These are phyloP conservation scores for Styela clava DNA, from an alignment of 23 tunicate species.

Conservation along the genomic window DNA sequence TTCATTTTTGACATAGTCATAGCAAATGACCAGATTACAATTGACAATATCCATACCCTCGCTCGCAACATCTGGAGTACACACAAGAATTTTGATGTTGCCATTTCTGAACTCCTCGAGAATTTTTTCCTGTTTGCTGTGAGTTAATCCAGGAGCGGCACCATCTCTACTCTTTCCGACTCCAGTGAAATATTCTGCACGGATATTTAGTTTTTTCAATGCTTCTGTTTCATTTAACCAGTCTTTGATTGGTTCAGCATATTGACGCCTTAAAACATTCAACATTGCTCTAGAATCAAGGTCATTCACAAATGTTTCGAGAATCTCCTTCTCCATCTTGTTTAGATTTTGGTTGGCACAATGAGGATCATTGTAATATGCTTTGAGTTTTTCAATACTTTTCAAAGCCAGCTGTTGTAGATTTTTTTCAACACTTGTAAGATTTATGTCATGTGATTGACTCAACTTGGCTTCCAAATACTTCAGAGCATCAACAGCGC, in stretches of 20 bases:
- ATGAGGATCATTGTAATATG: slow-evolving; percentile 5
- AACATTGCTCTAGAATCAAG: slow-evolving; percentile 43
- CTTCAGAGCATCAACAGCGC: slow-evolving; percentile 10
- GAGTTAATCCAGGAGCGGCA: slow-evolving; percentile 15
- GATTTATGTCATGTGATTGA: neutral
- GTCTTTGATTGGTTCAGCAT: slow-evolving; percentile 27
- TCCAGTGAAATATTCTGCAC: slow-evolving; percentile 37
- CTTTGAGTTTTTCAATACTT: neutral
- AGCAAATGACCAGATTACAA: slow-evolving; percentile 53
- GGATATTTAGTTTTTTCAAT: neutral
- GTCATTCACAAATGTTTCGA: slow-evolving; percentile 11
- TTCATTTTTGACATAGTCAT: slow-evolving; percentile 40
- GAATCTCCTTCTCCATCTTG: slow-evolving; percentile 16
- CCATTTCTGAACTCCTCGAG: slow-evolving; percentile 34
- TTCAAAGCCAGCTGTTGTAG: neutral
- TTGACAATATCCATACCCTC: slow-evolving; percentile 47
- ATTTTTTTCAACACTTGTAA: neutral
- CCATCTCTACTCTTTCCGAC: slow-evolving; percentile 10
- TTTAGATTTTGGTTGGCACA: slow-evolving; percentile 33
- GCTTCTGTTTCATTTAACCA: slow-evolving; percentile 1
- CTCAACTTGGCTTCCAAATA: neutral
- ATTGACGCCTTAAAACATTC: slow-evolving; percentile 20
- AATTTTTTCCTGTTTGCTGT: slow-evolving; percentile 27
- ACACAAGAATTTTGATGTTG: slow-evolving; percentile 28
- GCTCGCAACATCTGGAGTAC: slow-evolving; percentile 49